A percentile compares a stretch with the other conserved stretches of the same genome.
Conservation (phyloP, 2,888 invertebrate genomes). For the Perdita meconis region DNA sequence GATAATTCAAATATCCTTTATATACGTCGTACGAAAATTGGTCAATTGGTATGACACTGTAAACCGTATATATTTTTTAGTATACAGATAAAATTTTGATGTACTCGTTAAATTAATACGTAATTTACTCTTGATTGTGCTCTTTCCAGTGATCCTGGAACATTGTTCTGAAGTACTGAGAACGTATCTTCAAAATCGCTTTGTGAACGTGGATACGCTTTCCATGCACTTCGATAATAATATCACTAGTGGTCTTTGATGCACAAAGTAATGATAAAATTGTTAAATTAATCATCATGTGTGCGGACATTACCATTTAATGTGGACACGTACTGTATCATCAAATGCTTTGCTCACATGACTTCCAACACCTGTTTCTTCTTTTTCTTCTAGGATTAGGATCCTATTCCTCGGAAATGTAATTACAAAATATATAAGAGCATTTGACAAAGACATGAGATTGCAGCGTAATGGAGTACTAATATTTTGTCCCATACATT, state of each 20-base stretch:
- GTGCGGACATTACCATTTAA: background rate
- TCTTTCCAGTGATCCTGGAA: constrained; percentile 87
- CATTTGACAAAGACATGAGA: constrained; percentile 86
- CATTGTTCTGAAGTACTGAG: constrained; percentile 87
- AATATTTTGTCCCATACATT: constrained; percentile 85
- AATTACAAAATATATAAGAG: constrained; percentile 86
- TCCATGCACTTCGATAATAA: constrained; percentile 86
- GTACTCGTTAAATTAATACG: too few relatives aligned
- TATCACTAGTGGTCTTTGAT: constrained; percentile 85
- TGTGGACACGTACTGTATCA: constrained; percentile 78
- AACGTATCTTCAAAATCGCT: constrained; percentile 87
- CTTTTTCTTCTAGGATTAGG: too few relatives aligned
- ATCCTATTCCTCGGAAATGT: constrained; percentile 87
- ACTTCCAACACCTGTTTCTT: background rate
- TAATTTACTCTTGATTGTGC: constrained; percentile 86
- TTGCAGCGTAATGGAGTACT: too few relatives aligned
- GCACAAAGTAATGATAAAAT: too few relatives aligned
- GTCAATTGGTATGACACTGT: too few relatives aligned
- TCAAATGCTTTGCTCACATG: background rate
- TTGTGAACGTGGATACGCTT: constrained; percentile 87
- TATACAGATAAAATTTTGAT: too few relatives aligned
- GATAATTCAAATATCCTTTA: too few relatives aligned
- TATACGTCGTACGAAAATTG: too few relatives aligned
- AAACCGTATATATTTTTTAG: too few relatives aligned
- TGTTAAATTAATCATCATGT: background rate